These are phyloP conservation scores for Eledona agricola DNA, from an alignment of 2,888 invertebrate species.

Conservation along the genomic window DNA sequence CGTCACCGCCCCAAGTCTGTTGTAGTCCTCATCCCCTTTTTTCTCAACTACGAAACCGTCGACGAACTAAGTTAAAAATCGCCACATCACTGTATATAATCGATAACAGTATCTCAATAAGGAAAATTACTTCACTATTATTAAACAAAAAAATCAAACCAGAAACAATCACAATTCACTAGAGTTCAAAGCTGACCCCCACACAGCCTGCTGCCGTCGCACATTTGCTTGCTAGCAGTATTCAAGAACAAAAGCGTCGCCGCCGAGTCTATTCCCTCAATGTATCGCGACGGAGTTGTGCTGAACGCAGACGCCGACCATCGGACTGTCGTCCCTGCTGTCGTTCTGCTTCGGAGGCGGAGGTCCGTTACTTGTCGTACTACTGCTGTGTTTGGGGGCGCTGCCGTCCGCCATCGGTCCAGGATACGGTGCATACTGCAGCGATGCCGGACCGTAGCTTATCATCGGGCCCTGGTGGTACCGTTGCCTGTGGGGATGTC, in stretches of 20 bases:
- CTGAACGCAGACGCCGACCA: constrained; percentile 90
- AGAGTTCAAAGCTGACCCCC: too few relatives aligned
- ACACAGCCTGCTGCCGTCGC: constrained; percentile 2
- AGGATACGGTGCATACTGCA: constrained; percentile 60
- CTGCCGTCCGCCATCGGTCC: constrained; percentile 56
- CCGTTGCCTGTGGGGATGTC: constrained; percentile 52
- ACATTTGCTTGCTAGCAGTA: too few relatives aligned
- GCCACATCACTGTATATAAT: constrained; percentile 26
- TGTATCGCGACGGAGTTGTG: constrained; percentile 95
- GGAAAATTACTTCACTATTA: constrained; percentile 11
- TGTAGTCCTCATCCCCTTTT: constrained; percentile 25
- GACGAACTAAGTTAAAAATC: constrained; percentile 14
- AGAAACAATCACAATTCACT: constrained; percentile 34
- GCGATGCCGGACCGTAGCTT: constrained; percentile 61
- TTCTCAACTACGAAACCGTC: constrained; percentile 1
- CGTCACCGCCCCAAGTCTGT: constrained; percentile 51
- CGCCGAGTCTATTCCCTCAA: constrained; percentile 57
- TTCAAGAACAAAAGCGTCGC: constrained; percentile 11
- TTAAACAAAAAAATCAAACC: constrained; percentile 20
- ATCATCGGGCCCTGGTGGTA: constrained; percentile 59
- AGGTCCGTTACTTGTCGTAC: constrained; percentile 51
- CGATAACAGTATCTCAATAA: constrained; percentile 13
- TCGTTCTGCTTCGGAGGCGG: constrained; percentile 60
- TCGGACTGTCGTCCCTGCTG: constrained; percentile 78
- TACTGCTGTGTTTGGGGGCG: constrained; percentile 37